Evolutionary conservation across 35 echinoderm and acorn worm genomes (phyloP), one percentile per base, ranked within the genome.

Genomic region (Apostichopus japonicus): DNA sequence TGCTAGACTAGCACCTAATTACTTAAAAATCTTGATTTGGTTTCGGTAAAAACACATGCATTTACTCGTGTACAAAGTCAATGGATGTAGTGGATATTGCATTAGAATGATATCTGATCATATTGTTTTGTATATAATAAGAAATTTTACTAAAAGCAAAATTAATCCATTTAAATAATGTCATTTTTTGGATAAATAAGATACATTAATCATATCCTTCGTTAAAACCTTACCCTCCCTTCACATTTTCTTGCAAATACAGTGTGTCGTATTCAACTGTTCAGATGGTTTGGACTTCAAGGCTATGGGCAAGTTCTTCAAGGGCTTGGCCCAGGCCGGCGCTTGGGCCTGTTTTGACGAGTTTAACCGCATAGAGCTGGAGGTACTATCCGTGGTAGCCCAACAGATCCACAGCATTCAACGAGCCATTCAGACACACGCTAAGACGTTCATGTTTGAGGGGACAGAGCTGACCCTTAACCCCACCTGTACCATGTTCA

Each of bases 191-290:
- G 2, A 44, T 44, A 44, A 3, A 44, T 44, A 4, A 4, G 33
- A 44, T 44, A 44, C 33, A 44, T 44, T 44, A 4, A 44, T 44
- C 33, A 44, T 44, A 4, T 44, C 33, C 2, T 4, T 44, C 0
- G 33, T 44, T 44, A 4, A 44, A 44, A 44, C 33, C 2, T 44
- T 4, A 4, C 33, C 33, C 27, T 33, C 27, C 27, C 0, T 33
- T 33, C 5, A 4, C 57, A 61, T 13, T 61, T 61, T 10, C 7
- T 61, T 61, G 6, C 13, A 61, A 8, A 61, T 82, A 16, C 90
- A 99, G 95, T 99, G 97, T 93, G 97, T 99, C 14, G 97, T 99
- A 9, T 99, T 99, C 97, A 99, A 99, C 95, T 99, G 97, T 67
- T 96, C 97, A 0, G 97, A 99, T 76, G 97, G 97, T 81, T 82